Percentiles rank a stretch among this genome's conserved stretches.
Evolutionary conservation across 2,888 invertebrate genomes (phyloP).

Genomic region (Aelia acuminata): DNA sequence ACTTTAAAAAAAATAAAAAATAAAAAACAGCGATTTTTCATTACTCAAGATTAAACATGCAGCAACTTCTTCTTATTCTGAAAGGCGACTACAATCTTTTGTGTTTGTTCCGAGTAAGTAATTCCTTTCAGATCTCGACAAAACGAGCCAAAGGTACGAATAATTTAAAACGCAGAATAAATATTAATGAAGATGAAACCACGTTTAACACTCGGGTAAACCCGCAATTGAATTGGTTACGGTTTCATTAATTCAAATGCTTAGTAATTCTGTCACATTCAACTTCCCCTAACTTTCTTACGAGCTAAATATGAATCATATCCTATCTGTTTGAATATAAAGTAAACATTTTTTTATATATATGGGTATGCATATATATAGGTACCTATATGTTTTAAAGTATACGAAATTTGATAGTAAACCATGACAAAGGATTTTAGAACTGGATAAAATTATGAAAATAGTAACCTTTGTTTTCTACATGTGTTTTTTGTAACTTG

Average conservation of each 20-base stretch:
- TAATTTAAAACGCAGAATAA: slow-evolving; percentile 13
- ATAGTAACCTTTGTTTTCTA: too few species aligned
- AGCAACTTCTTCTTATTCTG: not conserved
- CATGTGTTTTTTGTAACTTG: too few species aligned
- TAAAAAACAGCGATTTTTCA: not conserved
- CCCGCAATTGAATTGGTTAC: not conserved
- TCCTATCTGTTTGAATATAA: too few species aligned
- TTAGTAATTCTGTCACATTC: not conserved
- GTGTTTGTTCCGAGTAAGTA: not conserved
- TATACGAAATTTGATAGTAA: too few species aligned
- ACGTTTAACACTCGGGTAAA: not conserved
- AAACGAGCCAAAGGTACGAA: not conserved
- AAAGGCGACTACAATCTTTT: not conserved
- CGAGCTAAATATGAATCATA: not conserved
- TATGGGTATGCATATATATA: too few species aligned
- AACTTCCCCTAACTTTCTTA: not conserved
- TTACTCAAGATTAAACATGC: not conserved
- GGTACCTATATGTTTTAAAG: too few species aligned
- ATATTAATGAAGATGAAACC: slow-evolving; percentile 21
- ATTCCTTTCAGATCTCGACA: not conserved
- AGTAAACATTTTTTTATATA: too few species aligned
- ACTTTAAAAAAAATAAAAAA: too few species aligned
- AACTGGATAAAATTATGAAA: too few species aligned
- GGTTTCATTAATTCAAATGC: not conserved
- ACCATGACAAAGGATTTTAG: too few species aligned